Base-by-base conservation (phyloP, 2,113 vertebrate species). In the Prunella fulvescens region DNA sequence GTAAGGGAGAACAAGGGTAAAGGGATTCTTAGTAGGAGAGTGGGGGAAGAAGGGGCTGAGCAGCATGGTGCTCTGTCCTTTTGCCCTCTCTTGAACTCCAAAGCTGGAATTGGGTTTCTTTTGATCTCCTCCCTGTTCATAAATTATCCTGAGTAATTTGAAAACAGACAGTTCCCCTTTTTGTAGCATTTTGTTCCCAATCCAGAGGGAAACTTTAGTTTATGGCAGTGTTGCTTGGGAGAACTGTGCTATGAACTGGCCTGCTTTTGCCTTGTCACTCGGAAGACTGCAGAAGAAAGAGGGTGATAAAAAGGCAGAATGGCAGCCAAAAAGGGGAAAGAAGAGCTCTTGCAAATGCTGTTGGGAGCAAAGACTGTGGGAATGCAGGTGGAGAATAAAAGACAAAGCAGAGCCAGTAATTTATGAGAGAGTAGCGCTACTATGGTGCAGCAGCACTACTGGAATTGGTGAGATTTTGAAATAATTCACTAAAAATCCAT, bases 311-410 rank as follows among this genome's bases (percentile, higher is more conserved):
- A 89, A 87, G 70, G 58, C 42, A 74, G 85, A 96, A 90, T 86
- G 69, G 88, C 76, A 96, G 93, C 90, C 95, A 94, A 53, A 90
- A 91, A 67, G 77, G 64, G 62, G 48, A 88, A 93, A 88, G 90
- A 93, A 76, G 94, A 95, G 90, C 80, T 90, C 92, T 94, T 85
- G 82, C 79, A 8, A 92, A 88, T 65, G 54, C 78, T 78, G 9
- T 83, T 93, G 80, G 72, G 73, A 95, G 76, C 47, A 74, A 78
- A 80, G 93, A 67, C 89, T 93, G 92, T 94, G 94, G 91, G 95
- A 94, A 95, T 94, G 92, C 94, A 96, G 90, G 95, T 93, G 92
- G 79, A 93, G 88, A 93, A 93, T 86, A 94, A 93, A 94, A 88
- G 72, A 88, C 93, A 93, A 95, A 93, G 83, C 90, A 92, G 86